Conservation (phyloP, 2,797 vertebrate genomes). For the Spea hammondii region DNA sequence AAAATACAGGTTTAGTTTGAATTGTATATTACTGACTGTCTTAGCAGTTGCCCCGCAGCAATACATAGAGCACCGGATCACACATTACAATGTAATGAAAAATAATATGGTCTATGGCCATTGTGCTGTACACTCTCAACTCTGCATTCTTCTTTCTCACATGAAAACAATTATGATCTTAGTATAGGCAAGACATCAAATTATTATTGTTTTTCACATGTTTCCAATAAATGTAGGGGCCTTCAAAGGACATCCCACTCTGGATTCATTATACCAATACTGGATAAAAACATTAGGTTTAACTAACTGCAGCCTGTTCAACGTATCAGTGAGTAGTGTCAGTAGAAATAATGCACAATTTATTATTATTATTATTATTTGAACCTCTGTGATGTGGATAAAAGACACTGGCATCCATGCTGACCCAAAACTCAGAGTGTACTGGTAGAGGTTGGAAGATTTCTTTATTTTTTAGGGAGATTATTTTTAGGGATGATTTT, state of each 20-base stretch:
- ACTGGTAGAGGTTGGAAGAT: too few relatives aligned
- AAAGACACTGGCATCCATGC: too few relatives aligned
- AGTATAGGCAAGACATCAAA: neutral
- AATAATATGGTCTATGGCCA: too few relatives aligned
- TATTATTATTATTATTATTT: too few relatives aligned
- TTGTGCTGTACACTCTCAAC: neutral
- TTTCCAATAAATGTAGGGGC: neutral
- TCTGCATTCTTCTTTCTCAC: neutral
- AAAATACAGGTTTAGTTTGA: too few relatives aligned
- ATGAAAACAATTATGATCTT: slow-evolving; percentile 1
- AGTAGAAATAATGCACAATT: neutral
- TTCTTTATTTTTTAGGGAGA: too few relatives aligned
- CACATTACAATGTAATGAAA: too few relatives aligned
- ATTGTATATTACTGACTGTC: too few relatives aligned
- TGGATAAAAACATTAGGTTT: neutral
- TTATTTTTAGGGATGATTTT: too few relatives aligned
- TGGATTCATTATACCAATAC: neutral
- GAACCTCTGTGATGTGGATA: neutral
- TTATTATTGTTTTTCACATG: slow-evolving; percentile 4
- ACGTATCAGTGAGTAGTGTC: neutral
- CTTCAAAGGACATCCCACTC: neutral
- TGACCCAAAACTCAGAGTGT: too few relatives aligned
- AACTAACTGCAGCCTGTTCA: neutral
- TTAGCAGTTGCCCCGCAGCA: too few relatives aligned
- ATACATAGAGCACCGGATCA: too few relatives aligned